phyloP scores from a whole-genome alignment of 2,797 vertebrate genomes.

The Sparus aurata region DNA sequence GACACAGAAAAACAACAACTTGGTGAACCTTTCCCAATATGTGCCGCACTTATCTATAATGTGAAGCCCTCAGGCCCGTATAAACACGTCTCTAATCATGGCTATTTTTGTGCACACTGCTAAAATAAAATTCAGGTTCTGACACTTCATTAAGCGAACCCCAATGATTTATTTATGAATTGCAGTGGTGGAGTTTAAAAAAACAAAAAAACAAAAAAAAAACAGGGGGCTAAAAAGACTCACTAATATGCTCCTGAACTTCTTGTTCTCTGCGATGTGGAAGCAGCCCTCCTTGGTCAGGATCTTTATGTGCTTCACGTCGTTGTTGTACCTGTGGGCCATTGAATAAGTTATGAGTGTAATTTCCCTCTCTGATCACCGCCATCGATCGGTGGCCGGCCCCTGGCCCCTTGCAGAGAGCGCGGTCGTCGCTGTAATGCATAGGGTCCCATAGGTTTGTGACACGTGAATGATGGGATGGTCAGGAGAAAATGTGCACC shows the following conservation, averaged over 20 bases:
- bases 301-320: slow-evolving; percentile 99
- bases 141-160: slow-evolving; percentile 75
- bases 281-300: slow-evolving; percentile 95
- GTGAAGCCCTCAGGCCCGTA: slow-evolving; percentile 52
- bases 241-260: slow-evolving; percentile 98
- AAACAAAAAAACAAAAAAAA: slow-evolving; percentile 38
- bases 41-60: slow-evolving; percentile 51
- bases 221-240: slow-evolving; percentile 81
- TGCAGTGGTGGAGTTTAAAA: slow-evolving; percentile 58
- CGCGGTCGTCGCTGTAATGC: slow-evolving; percentile 79
- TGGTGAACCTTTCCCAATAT: slow-evolving; percentile 38
- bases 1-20: slow-evolving; percentile 26
- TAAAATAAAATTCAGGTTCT: slow-evolving; percentile 71
- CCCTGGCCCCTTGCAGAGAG: slow-evolving; percentile 84
- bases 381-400: slow-evolving; percentile 89
- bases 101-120: slow-evolving; percentile 69
- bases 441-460: slow-evolving; percentile 86
- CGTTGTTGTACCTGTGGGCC: slow-evolving; percentile 97
- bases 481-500: slow-evolving; percentile 23
- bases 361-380: slow-evolving; percentile 94
- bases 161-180: slow-evolving; percentile 76
- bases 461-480: slow-evolving; percentile 85
- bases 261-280: slow-evolving; percentile 98
- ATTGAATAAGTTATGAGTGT: slow-evolving; percentile 95
- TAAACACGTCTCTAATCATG: slow-evolving; percentile 67